These are phyloP conservation scores for Gonioctena quinquepunctata DNA, from an alignment of 1,140 invertebrate genomes.

Conservation along the genomic window DNA sequence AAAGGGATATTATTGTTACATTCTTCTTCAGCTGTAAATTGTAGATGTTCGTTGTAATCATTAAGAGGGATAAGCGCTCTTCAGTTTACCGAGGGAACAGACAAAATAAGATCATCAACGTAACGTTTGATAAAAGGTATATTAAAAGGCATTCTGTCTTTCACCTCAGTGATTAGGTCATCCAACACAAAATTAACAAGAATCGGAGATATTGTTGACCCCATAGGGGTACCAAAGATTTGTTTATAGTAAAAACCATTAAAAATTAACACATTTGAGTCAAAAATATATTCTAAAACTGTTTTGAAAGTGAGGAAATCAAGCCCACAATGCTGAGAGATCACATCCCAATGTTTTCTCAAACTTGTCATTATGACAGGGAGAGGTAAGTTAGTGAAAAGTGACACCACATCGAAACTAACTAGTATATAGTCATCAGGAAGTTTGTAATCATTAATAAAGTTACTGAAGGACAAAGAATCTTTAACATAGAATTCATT, in stretches of 20 bases:
- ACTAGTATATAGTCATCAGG: constrained; percentile 8
- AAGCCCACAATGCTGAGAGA: constrained; percentile 12
- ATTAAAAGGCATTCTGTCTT: constrained; percentile 8
- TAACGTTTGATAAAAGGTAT: constrained; percentile 17
- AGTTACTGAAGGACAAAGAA: constrained; percentile 18
- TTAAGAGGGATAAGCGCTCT: constrained; percentile 9
- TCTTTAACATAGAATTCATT: constrained; percentile 15
- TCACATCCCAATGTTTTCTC: constrained; percentile 6
- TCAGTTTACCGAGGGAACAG: constrained; percentile 10
- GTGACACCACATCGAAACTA: not conserved
- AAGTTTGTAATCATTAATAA: constrained; percentile 20
- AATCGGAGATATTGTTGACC: constrained; percentile 18
- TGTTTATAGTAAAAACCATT: constrained; percentile 12
- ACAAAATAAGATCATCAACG: constrained; percentile 19
- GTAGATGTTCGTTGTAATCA: constrained; percentile 6
- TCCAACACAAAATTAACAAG: constrained; percentile 22
- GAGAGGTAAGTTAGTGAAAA: not conserved
- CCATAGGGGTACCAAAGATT: constrained; percentile 18
- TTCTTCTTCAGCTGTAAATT: constrained; percentile 23
- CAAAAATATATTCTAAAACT: constrained; percentile 22
- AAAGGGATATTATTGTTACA: constrained; percentile 18
- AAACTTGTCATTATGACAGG: constrained; percentile 16
- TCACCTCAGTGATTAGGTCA: constrained; percentile 4
- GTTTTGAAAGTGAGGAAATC: constrained; percentile 12
- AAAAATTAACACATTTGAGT: constrained; percentile 17